Evolutionary conservation across 64 coral and sea anemone genomes (phyloP).

Genomic region (Montipora foliosa): DNA sequence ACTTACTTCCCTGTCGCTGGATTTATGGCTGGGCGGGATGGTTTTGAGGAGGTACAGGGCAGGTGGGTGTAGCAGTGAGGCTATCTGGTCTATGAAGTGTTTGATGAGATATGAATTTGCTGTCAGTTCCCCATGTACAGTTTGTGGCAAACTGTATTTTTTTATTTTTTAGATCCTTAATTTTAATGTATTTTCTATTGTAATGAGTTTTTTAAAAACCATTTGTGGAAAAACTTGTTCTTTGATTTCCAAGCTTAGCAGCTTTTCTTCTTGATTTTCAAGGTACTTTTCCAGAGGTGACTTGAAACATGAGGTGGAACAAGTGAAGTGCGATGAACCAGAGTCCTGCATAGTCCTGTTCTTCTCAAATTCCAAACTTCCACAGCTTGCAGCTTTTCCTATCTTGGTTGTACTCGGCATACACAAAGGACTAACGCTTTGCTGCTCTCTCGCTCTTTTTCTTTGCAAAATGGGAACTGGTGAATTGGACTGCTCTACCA

Average conservation of each 20-base stretch:
- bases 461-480: constrained; percentile 14
- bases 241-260: too few relatives aligned
- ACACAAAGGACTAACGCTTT: neutral
- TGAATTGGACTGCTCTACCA: constrained; percentile 10
- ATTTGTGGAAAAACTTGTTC: too few relatives aligned
- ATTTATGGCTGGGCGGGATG: constrained; percentile 30
- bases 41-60: constrained; percentile 27
- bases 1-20: constrained; percentile 59
- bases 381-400: neutral
- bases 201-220: too few relatives aligned
- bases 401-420: too few relatives aligned
- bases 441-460: neutral
- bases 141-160: constrained; percentile 42
- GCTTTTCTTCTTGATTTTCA: too few relatives aligned
- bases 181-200: too few relatives aligned
- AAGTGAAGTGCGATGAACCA: too few relatives aligned
- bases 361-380: neutral
- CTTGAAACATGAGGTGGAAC: too few relatives aligned
- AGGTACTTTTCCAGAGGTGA: neutral
- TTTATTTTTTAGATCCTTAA: too few relatives aligned
- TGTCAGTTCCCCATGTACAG: constrained; percentile 55
- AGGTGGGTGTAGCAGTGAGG: constrained; percentile 1
- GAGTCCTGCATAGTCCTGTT: too few relatives aligned
- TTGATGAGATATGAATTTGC: constrained; percentile 36
- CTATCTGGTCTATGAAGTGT: constrained; percentile 24